Evolutionary conservation across 2,888 invertebrate species (phyloP).

Genomic region (Lochmaea crataegi): DNA sequence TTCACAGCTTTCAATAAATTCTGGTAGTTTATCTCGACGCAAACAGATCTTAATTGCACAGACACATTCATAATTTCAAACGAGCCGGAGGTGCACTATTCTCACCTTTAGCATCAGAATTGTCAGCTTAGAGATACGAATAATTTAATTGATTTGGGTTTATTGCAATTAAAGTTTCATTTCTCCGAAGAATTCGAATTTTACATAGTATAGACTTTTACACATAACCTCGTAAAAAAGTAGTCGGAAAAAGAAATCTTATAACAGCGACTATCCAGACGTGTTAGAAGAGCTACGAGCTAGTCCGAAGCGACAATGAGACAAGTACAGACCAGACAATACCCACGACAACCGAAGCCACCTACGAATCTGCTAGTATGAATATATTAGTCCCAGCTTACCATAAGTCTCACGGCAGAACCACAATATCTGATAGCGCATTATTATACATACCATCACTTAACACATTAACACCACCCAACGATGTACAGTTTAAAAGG

Average conservation of each 20-base stretch:
- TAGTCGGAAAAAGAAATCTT: slow-evolving; percentile 42
- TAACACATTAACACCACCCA: slow-evolving; percentile 47
- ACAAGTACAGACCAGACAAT: slow-evolving; percentile 55
- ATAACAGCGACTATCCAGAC: slow-evolving; percentile 47
- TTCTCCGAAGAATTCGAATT: no score
- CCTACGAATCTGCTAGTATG: slow-evolving; percentile 59
- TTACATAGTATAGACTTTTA: no score
- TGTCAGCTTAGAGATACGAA: neutral
- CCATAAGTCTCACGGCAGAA: slow-evolving; percentile 58
- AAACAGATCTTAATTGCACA: slow-evolving; percentile 20
- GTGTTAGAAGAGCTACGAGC: slow-evolving; percentile 54
- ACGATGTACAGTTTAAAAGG: slow-evolving; percentile 38
- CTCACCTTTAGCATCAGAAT: neutral
- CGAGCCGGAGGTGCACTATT: neutral
- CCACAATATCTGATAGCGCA: slow-evolving; percentile 48
- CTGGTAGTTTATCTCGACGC: slow-evolving; percentile 30
- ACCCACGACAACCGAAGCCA: slow-evolving; percentile 54
- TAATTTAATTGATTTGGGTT: no score
- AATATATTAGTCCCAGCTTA: slow-evolving; percentile 62
- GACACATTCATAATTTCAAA: slow-evolving; percentile 17
- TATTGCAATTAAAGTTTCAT: no score
- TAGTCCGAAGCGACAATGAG: slow-evolving; percentile 54
- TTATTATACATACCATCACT: slow-evolving; percentile 49
- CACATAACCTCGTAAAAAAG: slow-evolving; percentile 4
- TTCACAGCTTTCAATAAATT: slow-evolving; percentile 27